Conservation (phyloP, 92 coral and sea anemone species). For the Actinernus sp. region DNA sequence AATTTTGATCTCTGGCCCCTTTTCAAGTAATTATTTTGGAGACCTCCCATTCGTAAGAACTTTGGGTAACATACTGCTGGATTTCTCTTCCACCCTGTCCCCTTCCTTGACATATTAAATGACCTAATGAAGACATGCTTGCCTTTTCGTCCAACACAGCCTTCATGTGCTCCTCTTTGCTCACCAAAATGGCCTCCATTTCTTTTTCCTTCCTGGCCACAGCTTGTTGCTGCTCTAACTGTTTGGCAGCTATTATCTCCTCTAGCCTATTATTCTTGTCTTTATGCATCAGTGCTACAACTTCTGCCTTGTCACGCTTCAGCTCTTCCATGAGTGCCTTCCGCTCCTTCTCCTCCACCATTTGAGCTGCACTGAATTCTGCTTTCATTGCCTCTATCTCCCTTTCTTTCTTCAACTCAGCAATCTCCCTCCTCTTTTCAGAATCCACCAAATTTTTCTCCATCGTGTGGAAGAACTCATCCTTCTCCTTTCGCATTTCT, state of each 20-base stretch:
- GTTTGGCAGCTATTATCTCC: constrained; percentile 81
- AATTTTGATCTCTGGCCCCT: no score
- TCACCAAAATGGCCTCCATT: constrained; percentile 63
- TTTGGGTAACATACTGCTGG: no score
- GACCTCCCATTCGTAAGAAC: no score
- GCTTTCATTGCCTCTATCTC: constrained; percentile 76
- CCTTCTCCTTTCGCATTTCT: constrained; percentile 86
- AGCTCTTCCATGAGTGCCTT: constrained; percentile 86
- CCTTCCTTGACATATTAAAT: no score
- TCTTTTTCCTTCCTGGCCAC: constrained; percentile 79
- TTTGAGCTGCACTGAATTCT: constrained; percentile 68
- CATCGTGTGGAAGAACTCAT: constrained; percentile 92
- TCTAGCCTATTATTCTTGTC: constrained; percentile 79
- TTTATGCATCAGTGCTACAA: constrained; percentile 93
- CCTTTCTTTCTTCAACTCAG: constrained; percentile 85
- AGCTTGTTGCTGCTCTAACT: constrained; percentile 78
- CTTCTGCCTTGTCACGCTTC: constrained; percentile 93
- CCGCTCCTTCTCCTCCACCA: constrained; percentile 80
- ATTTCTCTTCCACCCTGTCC: no score
- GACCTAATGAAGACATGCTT: no score
- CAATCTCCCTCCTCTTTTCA: constrained; percentile 76
- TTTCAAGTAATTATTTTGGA: no score
- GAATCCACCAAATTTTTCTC: constrained; percentile 94
- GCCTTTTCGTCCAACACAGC: constrained; percentile 88
- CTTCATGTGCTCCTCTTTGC: constrained; percentile 89